Evolutionary conservation across 2,797 vertebrate genomes (phyloP).

Genomic region (Sardinella longiceps): DNA sequence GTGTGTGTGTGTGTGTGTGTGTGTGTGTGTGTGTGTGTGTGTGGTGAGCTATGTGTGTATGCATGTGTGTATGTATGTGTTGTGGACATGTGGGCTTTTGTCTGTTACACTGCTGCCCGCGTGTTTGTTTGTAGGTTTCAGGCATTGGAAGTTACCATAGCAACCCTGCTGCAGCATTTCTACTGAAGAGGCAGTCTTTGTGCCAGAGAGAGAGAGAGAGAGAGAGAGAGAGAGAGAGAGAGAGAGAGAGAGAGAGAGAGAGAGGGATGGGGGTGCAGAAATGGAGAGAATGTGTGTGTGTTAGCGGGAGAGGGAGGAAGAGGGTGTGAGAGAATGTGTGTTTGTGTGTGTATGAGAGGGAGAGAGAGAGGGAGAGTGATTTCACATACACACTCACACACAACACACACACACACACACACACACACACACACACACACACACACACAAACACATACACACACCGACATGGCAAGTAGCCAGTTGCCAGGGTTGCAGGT

Average conservation of each 20-base stretch:
- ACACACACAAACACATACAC: background rate
- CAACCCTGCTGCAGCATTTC: constrained; percentile 45
- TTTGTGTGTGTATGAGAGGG: background rate
- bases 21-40: constrained; percentile 44
- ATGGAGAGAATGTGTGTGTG: too few species aligned
- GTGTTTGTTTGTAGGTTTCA: constrained; percentile 45
- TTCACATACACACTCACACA: background rate
- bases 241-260: background rate
- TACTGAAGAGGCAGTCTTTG: constrained; percentile 29
- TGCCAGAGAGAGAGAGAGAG: background rate
- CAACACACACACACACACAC: constrained; percentile 2
- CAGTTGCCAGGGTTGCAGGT: constrained; percentile 12
- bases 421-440: background rate
- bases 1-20: constrained; percentile 42
- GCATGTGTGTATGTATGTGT: background rate
- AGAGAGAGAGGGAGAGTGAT: background rate
- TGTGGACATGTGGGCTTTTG: background rate
- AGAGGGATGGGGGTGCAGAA: background rate
- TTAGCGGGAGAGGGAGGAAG: background rate
- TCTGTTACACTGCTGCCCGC: background rate
- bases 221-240: constrained; percentile 16
- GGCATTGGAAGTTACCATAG: constrained; percentile 48
- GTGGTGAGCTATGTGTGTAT: constrained; percentile 58
- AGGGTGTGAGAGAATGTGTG: background rate
- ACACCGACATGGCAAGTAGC: background rate